Percentiles rank a stretch among this genome's conserved stretches.
Conservation (phyloP, 2,113 vertebrate species). For the Bambusicola thoracicus region DNA sequence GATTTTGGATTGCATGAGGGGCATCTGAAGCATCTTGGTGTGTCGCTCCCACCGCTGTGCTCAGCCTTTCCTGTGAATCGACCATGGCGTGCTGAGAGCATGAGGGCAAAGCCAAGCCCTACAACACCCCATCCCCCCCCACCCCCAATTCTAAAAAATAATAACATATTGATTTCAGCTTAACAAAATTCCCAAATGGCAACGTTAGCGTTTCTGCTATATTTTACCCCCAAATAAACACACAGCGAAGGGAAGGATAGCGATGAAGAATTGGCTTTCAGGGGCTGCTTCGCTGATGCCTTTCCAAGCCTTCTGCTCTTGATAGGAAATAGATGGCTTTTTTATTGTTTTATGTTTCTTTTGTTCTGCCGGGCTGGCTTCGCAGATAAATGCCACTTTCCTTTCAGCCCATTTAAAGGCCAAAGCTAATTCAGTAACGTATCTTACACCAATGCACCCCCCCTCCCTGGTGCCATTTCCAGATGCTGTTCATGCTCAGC, state of each 20-base stretch:
- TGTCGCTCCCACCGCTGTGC: not conserved
- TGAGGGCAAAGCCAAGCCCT: not conserved
- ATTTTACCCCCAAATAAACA: not conserved
- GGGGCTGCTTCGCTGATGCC: not conserved
- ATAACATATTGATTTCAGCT: slow-evolving; percentile 34
- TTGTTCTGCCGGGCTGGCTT: not conserved
- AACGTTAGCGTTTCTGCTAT: slow-evolving; percentile 52
- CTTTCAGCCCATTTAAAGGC: slow-evolving; percentile 11
- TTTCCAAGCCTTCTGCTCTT: not conserved
- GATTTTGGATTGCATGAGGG: not conserved
- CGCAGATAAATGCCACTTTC: not conserved
- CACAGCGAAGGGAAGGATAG: not conserved
- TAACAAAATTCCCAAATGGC: slow-evolving; percentile 30
- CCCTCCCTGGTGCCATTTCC: not conserved
- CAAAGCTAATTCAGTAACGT: slow-evolving; percentile 42
- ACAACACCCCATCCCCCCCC: not conserved
- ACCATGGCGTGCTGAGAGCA: not conserved
- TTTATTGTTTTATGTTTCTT: not conserved
- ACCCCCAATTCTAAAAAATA: not conserved
- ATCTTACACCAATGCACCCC: not conserved
- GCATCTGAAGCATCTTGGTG: not conserved
- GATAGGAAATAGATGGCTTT: not conserved
- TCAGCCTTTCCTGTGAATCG: not conserved
- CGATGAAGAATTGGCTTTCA: not conserved
- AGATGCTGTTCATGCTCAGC: not conserved